Conservation (phyloP, 2,888 invertebrate genomes). For the Nezara viridula region DNA sequence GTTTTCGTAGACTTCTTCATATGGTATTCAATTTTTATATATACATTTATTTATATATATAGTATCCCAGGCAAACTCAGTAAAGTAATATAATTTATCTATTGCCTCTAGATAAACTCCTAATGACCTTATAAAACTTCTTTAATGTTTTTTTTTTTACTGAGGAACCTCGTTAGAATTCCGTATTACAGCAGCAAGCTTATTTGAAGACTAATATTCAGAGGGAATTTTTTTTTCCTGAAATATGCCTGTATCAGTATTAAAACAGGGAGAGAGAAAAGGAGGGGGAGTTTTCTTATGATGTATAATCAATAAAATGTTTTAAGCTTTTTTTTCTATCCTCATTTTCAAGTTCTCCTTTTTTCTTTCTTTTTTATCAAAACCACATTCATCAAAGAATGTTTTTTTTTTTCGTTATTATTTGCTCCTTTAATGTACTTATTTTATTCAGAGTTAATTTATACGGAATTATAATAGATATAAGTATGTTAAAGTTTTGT, state of each 20-base stretch:
- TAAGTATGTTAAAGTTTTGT: no score
- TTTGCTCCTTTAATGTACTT: no score
- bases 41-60: no score
- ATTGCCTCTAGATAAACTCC: background rate
- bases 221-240: background rate
- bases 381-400: no score
- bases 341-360: background rate
- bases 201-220: constrained; percentile 17
- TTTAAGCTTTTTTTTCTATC: background rate
- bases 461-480: no score
- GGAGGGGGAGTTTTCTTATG: background rate
- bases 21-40: no score
- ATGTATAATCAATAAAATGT: constrained; percentile 18
- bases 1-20: no score
- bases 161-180: background rate
- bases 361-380: background rate
- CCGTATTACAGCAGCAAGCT: background rate
- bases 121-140: background rate
- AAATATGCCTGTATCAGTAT: background rate
- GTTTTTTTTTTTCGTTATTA: no score
- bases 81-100: background rate
- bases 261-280: background rate
- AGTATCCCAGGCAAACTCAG: no score
- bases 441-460: no score
- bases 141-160: background rate